Evolutionary conservation across 2,797 vertebrate species (phyloP), one percentile per base, ranked within the genome.

Genomic region (Tangara arthus): DNA sequence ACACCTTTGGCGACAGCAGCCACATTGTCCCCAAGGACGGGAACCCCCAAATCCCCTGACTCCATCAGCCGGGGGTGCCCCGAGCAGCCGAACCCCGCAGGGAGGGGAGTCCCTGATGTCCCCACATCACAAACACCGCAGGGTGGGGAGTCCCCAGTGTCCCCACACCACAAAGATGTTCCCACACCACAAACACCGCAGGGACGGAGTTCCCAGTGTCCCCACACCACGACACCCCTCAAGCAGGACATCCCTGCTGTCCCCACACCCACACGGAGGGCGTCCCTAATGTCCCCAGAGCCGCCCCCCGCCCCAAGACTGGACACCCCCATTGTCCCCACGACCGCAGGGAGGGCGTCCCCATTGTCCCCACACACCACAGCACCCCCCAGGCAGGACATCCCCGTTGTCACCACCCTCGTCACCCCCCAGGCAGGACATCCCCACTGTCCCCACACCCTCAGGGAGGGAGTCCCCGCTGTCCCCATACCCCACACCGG

Each of bases 121-220:
- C 39, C 56, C 56, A 57, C n/a, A 32, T 5, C 52, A n/a, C 18
- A 30, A 52, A 46, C 32, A 24, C 8, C 4, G 4, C 27, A 20
- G 22, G 32, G 23, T n/a, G 34, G 8, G 23, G 17, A 0, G 23
- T 41, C 22, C 32, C 42, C 8, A 4, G 0, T 46, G 42, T 46
- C 42, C 24, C 44, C 63, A 34, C 32, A 35, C 55, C 55, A 35
- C 47, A 49, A 27, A 9, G 24, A 49, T 46, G 42, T 46, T 17
- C 23, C 42, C n/a, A 59, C 11, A 11, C 16, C 49, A 17, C 52
- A 32, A 32, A 35, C 12, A 20, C 11, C 7, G 2, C 21, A 27
- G 22, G n/a, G 23, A 46, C 3, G 12, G 32, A 2, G 23, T 42
- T 16, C 32, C 42, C 8, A 10, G 2, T 26, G 32, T 46, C 42